Percentiles rank a stretch among this genome's conserved stretches.
Conservation (phyloP, 2,113 vertebrate genomes). For the Aldabrachelys gigantea region DNA sequence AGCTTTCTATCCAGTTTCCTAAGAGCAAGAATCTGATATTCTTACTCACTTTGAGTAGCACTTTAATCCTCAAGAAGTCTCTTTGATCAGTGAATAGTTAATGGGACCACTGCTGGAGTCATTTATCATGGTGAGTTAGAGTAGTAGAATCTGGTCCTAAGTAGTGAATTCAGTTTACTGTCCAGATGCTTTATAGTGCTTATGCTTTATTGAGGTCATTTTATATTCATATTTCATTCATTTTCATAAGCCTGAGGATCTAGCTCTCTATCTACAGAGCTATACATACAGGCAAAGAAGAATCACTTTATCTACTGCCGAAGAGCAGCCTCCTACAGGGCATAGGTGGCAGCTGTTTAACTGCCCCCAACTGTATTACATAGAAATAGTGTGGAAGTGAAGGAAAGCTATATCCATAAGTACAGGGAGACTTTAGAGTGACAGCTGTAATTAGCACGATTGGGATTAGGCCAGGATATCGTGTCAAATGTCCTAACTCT, state of each 20-base stretch:
- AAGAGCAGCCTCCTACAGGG: background rate
- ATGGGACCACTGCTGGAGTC: fast-evolving
- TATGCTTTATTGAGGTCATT: background rate
- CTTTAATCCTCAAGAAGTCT: background rate
- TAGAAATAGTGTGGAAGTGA: background rate
- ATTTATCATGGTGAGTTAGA: background rate
- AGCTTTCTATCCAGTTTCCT: background rate
- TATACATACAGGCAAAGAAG: background rate
- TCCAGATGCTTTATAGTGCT: background rate
- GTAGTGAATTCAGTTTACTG: background rate
- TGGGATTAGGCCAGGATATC: background rate
- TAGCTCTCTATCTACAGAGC: background rate
- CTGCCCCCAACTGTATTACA: background rate
- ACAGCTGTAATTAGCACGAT: background rate
- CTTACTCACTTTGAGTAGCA: background rate
- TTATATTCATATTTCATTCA: background rate
- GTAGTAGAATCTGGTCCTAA: background rate
- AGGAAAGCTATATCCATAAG: background rate
- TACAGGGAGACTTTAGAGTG: background rate
- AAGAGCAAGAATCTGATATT: background rate
- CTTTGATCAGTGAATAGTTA: background rate
- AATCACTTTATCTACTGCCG: background rate
- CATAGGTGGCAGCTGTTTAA: background rate
- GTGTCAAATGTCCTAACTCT: background rate
- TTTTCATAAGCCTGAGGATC: background rate